Conservation (phyloP, 2,888 invertebrate species). For the Alcis repandata region DNA sequence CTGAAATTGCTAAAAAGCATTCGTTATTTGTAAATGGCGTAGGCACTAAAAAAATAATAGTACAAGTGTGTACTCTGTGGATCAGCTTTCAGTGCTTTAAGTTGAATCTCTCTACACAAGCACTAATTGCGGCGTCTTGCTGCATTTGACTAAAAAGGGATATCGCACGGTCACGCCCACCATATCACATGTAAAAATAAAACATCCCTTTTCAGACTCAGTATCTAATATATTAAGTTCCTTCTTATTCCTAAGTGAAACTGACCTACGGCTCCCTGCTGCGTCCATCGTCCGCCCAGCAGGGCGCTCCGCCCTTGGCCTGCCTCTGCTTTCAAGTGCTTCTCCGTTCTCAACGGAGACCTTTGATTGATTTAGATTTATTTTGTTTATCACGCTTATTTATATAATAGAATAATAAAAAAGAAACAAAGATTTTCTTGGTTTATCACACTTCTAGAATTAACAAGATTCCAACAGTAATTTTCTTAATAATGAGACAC, state of each 20-base stretch:
- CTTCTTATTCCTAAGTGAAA: conserved; percentile 10
- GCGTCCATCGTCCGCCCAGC: conserved; percentile 30
- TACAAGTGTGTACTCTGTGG: too few relatives aligned
- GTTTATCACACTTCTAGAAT: too few relatives aligned
- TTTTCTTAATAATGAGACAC: too few relatives aligned
- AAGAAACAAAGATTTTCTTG: too few relatives aligned
- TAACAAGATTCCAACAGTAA: too few relatives aligned
- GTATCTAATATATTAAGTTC: neutral
- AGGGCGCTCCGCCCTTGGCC: conserved; percentile 42
- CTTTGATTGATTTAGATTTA: conserved; percentile 24
- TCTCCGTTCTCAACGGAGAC: neutral
- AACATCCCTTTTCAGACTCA: neutral
- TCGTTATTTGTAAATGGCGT: too few relatives aligned
- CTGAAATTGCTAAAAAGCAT: too few relatives aligned
- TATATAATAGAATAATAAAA: neutral
- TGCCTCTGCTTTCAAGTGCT: conserved; percentile 8
- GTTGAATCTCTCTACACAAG: too few relatives aligned
- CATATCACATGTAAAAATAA: neutral
- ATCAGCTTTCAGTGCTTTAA: too few relatives aligned
- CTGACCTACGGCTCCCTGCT: conserved; percentile 43
- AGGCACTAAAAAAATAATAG: too few relatives aligned
- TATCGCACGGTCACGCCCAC: neutral
- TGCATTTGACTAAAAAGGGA: neutral
- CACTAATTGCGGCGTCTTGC: too few relatives aligned
- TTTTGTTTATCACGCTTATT: neutral